These are phyloP conservation scores for Myotis planiceps DNA, from an alignment of 2,797 vertebrate genomes.

Conservation along the genomic window DNA sequence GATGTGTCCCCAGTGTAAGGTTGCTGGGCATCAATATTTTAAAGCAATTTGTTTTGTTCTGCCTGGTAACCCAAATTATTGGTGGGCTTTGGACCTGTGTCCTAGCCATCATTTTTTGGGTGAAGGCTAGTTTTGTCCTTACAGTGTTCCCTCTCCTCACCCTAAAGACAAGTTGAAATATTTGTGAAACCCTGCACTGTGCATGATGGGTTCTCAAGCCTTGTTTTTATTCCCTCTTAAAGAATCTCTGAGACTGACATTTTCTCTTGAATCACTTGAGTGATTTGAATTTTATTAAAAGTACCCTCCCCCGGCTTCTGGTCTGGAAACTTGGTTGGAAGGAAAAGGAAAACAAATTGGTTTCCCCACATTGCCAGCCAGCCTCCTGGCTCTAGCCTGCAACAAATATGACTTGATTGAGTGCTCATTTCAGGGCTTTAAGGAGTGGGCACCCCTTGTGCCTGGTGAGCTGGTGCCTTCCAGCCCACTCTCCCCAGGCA, in stretches of 20 bases:
- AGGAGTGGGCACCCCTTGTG: background rate
- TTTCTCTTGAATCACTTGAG: constrained; percentile 44
- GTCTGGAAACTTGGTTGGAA: constrained; percentile 47
- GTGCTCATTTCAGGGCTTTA: background rate
- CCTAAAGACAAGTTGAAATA: background rate
- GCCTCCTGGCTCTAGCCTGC: background rate
- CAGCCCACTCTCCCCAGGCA: background rate
- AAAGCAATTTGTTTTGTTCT: constrained; percentile 34
- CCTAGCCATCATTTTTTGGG: background rate
- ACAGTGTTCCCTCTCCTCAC: background rate
- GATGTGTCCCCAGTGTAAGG: background rate
- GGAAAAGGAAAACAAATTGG: constrained; percentile 45
- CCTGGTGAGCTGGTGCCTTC: background rate
- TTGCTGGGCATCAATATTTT: constrained; percentile 53
- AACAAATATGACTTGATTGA: background rate
- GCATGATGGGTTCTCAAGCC: background rate
- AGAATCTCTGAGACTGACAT: background rate
- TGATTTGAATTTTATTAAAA: constrained; percentile 54
- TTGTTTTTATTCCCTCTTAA: background rate
- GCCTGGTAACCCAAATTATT: constrained; percentile 8
- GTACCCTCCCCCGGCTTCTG: background rate
- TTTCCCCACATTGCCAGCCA: background rate
- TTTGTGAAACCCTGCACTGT: background rate
- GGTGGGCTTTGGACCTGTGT: background rate
- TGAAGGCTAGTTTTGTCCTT: background rate